These are phyloP conservation scores for Diaprepes abbreviatus DNA, from an alignment of 2,888 invertebrate genomes.

Conservation along the genomic window DNA sequence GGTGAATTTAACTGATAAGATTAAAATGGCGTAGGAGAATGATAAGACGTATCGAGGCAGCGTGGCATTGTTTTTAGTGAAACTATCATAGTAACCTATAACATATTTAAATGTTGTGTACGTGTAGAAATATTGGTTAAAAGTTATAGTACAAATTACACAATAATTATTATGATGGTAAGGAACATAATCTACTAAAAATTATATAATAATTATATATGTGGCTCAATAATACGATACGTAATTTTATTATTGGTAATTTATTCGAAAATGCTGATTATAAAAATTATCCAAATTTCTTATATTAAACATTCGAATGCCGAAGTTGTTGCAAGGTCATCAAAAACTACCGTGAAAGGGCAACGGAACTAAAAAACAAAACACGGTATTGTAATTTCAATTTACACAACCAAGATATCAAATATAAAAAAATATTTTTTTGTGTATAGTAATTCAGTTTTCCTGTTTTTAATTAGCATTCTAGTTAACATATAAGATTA, in stretches of 20 bases:
- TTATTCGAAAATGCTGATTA: neutral
- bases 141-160: neutral
- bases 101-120: neutral
- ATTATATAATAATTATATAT: neutral
- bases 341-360: constrained; percentile 5
- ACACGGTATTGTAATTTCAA: neutral
- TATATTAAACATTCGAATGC: neutral
- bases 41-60: constrained; percentile 8
- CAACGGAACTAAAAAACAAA: constrained; percentile 3
- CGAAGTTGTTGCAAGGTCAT: neutral
- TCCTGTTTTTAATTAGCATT: neutral
- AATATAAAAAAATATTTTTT: neutral
- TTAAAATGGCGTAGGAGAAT: constrained; percentile 15
- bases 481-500: too few relatives aligned
- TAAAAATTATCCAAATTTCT: neutral
- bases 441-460: neutral
- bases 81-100: too few relatives aligned
- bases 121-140: neutral
- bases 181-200: neutral
- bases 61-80: constrained; percentile 18
- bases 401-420: neutral
- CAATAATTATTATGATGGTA: constrained; percentile 1
- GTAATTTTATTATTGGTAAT: too few relatives aligned
- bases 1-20: constrained; percentile 35
- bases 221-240: neutral